Base-by-base conservation (phyloP, 2,888 invertebrate species). In the Lasioglossum leucozonium region DNA sequence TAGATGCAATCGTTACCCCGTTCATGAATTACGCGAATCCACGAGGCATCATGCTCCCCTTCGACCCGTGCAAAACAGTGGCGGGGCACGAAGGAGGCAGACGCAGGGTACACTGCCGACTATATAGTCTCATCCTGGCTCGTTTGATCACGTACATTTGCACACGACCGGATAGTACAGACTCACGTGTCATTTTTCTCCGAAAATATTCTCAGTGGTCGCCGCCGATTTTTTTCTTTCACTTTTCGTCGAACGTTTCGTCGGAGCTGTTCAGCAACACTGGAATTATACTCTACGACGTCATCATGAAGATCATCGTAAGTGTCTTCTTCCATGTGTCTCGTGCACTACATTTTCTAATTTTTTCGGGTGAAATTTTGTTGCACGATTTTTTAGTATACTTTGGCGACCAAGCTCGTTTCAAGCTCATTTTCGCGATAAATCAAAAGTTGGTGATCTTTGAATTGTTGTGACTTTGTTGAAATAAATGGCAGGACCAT, bases 271-370 rank as follows among this genome's bases (percentile, higher is more conserved):
- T n/a, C 71, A 67, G 40, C 26, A 40, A 55, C 37, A 51, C 51
- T 67, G 26, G 67, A 75, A 6, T n/a, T 3, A 76, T 40, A 26
- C 42, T 42, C 4, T 67, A 1, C 18, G 4, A 13, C n/a, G 34
- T 30, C 88, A 89, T 55, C 89, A 93, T 93, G 93, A 93, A 93
- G 85, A 93, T 88, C 75, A 78, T 93, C 78, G 93, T 93, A 91
- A 93, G 93, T 93, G 40, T 30, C 51, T n/a, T n/a, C 42, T 30
- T 30, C 2, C 47, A 6, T 6, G 37, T 34, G 37, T 34, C 51
- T 30, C 44, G 71, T 16, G 0, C n/a, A 30, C 10, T 44, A 22
- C 22, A 51, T 51, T 22, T 22, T 22, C 2, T 51, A 8, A 47
- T 18, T 10, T 51, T 0, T 22, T 51, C 18, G 8, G 8, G 18